These are phyloP conservation scores for Mormyrus hasselquistii DNA, from an alignment of 2,797 vertebrate genomes.

Conservation along the genomic window DNA sequence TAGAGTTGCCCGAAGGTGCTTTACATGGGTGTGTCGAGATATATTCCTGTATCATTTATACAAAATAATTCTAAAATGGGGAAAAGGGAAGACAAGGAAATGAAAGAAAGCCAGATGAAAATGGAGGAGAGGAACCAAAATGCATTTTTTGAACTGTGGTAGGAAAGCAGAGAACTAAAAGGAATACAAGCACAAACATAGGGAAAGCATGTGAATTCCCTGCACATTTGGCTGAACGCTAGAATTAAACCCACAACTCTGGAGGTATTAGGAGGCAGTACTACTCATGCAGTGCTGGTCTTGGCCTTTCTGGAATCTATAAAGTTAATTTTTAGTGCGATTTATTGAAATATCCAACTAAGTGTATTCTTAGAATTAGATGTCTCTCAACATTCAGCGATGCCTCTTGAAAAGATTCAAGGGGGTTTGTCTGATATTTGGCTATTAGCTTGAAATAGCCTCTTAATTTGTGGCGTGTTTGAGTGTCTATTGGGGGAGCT, in stretches of 20 bases:
- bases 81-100: not conserved
- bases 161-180: not conserved
- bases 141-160: not conserved
- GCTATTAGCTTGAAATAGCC: slow-evolving; percentile 7
- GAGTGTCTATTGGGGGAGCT: not conserved
- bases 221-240: not conserved
- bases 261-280: not conserved
- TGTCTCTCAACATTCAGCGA: not conserved
- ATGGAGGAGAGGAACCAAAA: not conserved
- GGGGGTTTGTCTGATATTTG: not conserved
- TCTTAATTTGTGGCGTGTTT: slow-evolving; percentile 2
- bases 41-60: not conserved
- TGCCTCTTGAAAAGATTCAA: not conserved
- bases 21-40: not conserved
- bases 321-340: not conserved
- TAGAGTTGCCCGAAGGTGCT: not conserved
- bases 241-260: not conserved
- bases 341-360: not conserved
- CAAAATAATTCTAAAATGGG: not conserved
- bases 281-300: not conserved
- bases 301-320: not conserved
- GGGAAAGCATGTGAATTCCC: not conserved
- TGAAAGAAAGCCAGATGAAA: not conserved
- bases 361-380: not conserved
- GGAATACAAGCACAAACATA: not conserved